Evolutionary conservation across 2,113 vertebrate genomes (phyloP), one percentile per base, ranked within the genome.

Genomic region (Notothenia rossii): DNA sequence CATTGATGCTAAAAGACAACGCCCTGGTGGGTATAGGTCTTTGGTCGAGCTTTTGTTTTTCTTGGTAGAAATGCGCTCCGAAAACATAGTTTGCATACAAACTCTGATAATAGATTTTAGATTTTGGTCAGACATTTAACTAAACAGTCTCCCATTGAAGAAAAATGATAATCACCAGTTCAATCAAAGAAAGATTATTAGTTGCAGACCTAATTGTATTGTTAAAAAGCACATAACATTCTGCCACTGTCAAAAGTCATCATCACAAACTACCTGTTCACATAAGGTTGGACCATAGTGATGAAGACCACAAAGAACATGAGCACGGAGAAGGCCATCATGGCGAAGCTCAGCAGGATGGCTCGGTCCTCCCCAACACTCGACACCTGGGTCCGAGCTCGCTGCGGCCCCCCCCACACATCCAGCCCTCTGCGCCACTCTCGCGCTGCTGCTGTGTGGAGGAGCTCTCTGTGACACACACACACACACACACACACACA

Each of bases 231-330:
- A 40, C 36, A 40, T 40, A 7, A 40, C 7, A 40, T 40, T 40
- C 36, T 40, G 36, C 36, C 36, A 40, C 7, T 40, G 36, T 40
- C 36, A 40, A 40, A 7, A 40, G 5, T 40, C 36, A 40, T 40
- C 36, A 40, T 40, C 7, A 40, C 22, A 33, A 18, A 17, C 50
- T 18, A 97, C 96, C 96, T 96, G 87, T 93, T 92, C 40, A 96
- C 56, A 59, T 93, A 93, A 7, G 96, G 96, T 83, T 94, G 95
- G 68, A 96, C 85, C n/a, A 90, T 79, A 0, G 88, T 94, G 59
- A 94, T 93, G 78, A 95, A 95, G 20, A 97, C 89, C 77, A 96
- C 86, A 63, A 96, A 96, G 91, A 96, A 96, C 95, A 96, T 96
- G 64, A 96, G 92, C 72, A 95, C 92, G 0, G 96, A 95, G 77